A percentile compares a stretch with the other conserved stretches of the same genome.
Conservation (phyloP, 2,888 invertebrate species). For the Phaonia tiefii region DNA sequence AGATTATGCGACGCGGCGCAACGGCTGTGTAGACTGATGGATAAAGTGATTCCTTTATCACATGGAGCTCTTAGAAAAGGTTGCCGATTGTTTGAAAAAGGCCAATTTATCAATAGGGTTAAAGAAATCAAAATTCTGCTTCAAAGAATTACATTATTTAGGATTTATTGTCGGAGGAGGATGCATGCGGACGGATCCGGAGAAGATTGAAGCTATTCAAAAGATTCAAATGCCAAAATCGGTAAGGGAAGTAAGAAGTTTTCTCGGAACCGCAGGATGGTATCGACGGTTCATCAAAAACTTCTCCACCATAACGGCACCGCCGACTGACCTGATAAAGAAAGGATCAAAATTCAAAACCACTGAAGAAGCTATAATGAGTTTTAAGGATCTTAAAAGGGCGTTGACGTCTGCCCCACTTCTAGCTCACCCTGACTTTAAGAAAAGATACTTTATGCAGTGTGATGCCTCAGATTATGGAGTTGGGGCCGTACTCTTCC, state of each 20-base stretch:
- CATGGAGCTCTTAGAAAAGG: neutral
- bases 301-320: conserved; percentile 26
- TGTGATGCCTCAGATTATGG: conserved; percentile 56
- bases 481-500: neutral
- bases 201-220: conserved; percentile 44
- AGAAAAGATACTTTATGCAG: conserved; percentile 56
- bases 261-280: conserved; percentile 51
- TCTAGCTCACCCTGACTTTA: conserved; percentile 53
- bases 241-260: conserved; percentile 44
- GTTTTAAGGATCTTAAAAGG: conserved; percentile 44
- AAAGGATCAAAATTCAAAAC: conserved; percentile 36
- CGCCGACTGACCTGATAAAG: conserved; percentile 37
- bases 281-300: conserved; percentile 48
- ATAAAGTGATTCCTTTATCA: neutral
- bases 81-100: too few relatives aligned
- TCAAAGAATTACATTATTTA: conserved; percentile 27
- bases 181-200: conserved; percentile 30
- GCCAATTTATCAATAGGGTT: too few relatives aligned
- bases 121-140: conserved; percentile 13
- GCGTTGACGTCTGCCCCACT: conserved; percentile 55
- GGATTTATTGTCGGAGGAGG: conserved; percentile 19
- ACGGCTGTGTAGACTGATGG: neutral
- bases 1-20: neutral
- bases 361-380: conserved; percentile 33
- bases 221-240: conserved; percentile 27